Base-by-base conservation (phyloP, 2,888 invertebrate species). In the Mimumesa dahlbomi region DNA sequence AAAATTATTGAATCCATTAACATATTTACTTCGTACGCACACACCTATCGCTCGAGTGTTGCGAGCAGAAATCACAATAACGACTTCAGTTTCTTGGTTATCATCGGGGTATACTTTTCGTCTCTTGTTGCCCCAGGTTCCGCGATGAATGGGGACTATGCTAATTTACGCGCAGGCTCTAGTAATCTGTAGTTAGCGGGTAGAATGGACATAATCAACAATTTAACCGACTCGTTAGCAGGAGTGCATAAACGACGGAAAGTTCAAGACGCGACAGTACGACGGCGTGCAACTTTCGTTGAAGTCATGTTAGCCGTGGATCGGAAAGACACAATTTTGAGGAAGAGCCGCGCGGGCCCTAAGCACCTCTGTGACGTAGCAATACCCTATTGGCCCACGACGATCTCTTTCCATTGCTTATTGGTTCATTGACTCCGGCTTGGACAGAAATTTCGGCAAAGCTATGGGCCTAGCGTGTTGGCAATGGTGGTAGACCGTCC, bases 311-410 rank as follows among this genome's bases (percentile, higher is more conserved):
- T 87, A 53, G 71, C 88, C 88, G 87, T 72, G 82, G 85, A 85
- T 88, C 86, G 89, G 88, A 89, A 88, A 89, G 88, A 88, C 88
- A 88, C 79, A 88, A 89, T 89, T 88, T 88, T 87, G 88, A 89
- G 88, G 86, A 89, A 89, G 88, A 88, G 87, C 88, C 88, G 88
- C 87, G 84, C 85, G 87, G 87, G 83, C 87, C 87, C 86, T 85
- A 87, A 88, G 86, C 87, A 83, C 83, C 82, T 84, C 84, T 81
- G 82, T 85, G 82, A 82, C 84, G 85, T 85, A 75, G 79, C 74
- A 81, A 78, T 84, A 83, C 71, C 82, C 83, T 79, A 87, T 87
- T 88, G 87, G 88, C 81, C 85, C 85, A 81, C 74, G 74, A 70
- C 65, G 80, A 81, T 80, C 85, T 86, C 85, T 87, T 88, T 88